Percentiles rank a stretch among this genome's conserved stretches.
Conservation (phyloP, 2,888 invertebrate species). For the Tetrapedia diversipes region DNA sequence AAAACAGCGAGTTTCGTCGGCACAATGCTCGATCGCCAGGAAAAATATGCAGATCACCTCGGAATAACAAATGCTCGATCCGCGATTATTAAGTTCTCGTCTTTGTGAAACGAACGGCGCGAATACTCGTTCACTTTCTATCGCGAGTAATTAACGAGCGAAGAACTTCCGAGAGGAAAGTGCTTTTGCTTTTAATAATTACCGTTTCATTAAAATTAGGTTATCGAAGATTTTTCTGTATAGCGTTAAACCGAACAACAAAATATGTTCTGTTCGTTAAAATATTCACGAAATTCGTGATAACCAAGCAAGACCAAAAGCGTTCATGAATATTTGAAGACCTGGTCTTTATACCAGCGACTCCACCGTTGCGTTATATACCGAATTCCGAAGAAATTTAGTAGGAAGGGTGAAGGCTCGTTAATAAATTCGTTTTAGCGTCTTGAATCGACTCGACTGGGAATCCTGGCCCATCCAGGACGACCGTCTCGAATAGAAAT, state of each 20-base stretch:
- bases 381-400: constrained; percentile 13
- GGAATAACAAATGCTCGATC: constrained; percentile 30
- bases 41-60: constrained; percentile 21
- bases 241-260: too few relatives aligned
- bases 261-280: background rate
- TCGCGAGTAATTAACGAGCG: constrained; percentile 33
- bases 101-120: constrained; percentile 19
- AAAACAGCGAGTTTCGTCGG: constrained; percentile 10
- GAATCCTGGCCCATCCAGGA: background rate
- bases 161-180: constrained; percentile 34
- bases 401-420: background rate
- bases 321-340: constrained; percentile 4
- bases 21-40: background rate
- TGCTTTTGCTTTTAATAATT: too few relatives aligned
- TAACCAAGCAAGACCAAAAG: background rate
- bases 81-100: constrained; percentile 22
- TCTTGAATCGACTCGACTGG: too few relatives aligned
- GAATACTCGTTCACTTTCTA: constrained; percentile 37
- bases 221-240: too few relatives aligned
- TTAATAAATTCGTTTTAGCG: constrained; percentile 22
- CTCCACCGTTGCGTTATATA: too few relatives aligned
- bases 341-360: background rate
- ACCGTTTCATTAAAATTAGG: too few relatives aligned
- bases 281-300: background rate
- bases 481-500: constrained; percentile 63